Conservation (phyloP, 2,797 vertebrate species). For the Trematomus bernacchii region DNA sequence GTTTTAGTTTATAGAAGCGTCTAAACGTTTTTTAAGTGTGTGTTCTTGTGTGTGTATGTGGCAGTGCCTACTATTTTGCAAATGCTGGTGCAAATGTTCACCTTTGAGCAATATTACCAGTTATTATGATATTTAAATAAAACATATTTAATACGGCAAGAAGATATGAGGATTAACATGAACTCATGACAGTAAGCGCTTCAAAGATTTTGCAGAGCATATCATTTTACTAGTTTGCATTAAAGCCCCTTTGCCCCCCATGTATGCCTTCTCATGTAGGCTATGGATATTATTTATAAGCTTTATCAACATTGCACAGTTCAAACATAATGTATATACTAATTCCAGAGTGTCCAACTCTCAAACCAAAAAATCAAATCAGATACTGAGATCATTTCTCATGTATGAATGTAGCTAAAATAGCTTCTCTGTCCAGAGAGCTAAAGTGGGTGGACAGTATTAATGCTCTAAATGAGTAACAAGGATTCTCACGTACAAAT, state of each 20-base stretch:
- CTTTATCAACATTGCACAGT: slow-evolving; percentile 36
- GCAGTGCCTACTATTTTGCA: background rate
- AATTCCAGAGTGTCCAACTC: slow-evolving; percentile 25
- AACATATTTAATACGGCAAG: slow-evolving; percentile 56
- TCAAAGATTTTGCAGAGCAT: slow-evolving; percentile 69
- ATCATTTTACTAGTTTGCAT: slow-evolving; percentile 64
- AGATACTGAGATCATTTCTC: slow-evolving; percentile 27
- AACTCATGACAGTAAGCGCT: slow-evolving; percentile 67
- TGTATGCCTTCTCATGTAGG: slow-evolving; percentile 35
- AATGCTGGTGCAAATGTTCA: slow-evolving; percentile 6
- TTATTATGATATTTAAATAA: slow-evolving; percentile 63
- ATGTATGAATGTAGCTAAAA: slow-evolving; percentile 47
- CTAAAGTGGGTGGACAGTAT: slow-evolving; percentile 46
- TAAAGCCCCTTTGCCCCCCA: slow-evolving; percentile 45
- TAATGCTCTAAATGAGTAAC: slow-evolving; percentile 65
- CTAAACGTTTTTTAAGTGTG: background rate
- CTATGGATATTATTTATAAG: slow-evolving; percentile 41
- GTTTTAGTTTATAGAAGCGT: background rate
- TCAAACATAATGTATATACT: slow-evolving; percentile 25
- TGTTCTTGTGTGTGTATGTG: background rate
- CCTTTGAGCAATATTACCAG: slow-evolving; percentile 40
- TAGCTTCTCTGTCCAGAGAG: slow-evolving; percentile 37
- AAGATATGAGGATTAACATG: slow-evolving; percentile 68
- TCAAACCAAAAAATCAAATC: slow-evolving; percentile 41
- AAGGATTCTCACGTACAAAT: slow-evolving; percentile 68